These are phyloP conservation scores for Hermetia illucens DNA, from an alignment of 1,140 invertebrate species.

Conservation along the genomic window DNA sequence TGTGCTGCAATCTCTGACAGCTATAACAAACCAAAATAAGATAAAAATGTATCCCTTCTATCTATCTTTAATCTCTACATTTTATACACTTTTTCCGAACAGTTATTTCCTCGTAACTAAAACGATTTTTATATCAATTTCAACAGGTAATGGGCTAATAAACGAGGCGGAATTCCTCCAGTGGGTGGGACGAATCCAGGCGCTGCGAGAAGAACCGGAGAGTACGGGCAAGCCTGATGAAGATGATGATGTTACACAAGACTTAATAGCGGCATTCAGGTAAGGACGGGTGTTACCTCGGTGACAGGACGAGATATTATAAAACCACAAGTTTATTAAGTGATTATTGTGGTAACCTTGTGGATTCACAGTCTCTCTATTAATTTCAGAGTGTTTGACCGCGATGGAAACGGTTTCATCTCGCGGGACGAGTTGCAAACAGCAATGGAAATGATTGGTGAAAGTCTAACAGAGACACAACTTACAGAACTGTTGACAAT, in stretches of 20 bases:
- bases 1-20: too few relatives aligned
- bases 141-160: slow-evolving; percentile 48
- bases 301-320: not conserved
- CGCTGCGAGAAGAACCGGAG: slow-evolving; percentile 38
- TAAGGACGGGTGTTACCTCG: slow-evolving; percentile 15
- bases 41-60: too few relatives aligned
- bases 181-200: slow-evolving; percentile 53
- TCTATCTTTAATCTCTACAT: too few relatives aligned
- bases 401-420: slow-evolving; percentile 61
- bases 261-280: slow-evolving; percentile 59
- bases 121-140: too few relatives aligned
- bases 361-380: not conserved
- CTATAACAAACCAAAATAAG: too few relatives aligned
- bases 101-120: too few relatives aligned
- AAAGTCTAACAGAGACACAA: slow-evolving; percentile 53
- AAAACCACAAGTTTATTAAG: not conserved
- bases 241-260: slow-evolving; percentile 47
- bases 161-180: slow-evolving; percentile 57
- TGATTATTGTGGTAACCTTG: not conserved
- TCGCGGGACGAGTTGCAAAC: slow-evolving; percentile 56
- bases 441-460: slow-evolving; percentile 65
- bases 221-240: slow-evolving; percentile 31
- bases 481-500: slow-evolving; percentile 53
- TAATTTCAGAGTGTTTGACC: slow-evolving; percentile 53
- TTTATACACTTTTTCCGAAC: too few relatives aligned